A percentile compares a stretch with the other conserved stretches of the same genome.
Conservation (phyloP, 2,797 vertebrate genomes). For the Pangasius sanitwongsei region DNA sequence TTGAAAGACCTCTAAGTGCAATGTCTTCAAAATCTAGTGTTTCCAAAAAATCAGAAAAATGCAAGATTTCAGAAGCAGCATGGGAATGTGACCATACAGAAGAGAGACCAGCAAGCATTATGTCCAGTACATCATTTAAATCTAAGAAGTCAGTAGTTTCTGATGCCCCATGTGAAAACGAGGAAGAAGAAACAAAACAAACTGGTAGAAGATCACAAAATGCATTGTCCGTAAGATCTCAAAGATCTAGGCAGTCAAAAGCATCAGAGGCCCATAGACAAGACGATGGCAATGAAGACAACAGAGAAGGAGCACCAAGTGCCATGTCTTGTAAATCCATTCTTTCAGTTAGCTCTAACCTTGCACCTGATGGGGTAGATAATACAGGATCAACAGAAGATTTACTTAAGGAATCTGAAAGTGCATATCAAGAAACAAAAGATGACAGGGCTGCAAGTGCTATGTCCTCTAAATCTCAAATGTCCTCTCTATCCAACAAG, state of each 20-base stretch:
- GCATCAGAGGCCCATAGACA: neutral
- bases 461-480: neutral
- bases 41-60: slow-evolving; percentile 54
- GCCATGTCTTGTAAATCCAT: slow-evolving; percentile 36
- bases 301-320: slow-evolving; percentile 36
- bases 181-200: slow-evolving; percentile 48
- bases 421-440: slow-evolving; percentile 15
- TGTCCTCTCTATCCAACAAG: neutral
- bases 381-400: neutral
- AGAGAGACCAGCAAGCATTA: slow-evolving; percentile 48
- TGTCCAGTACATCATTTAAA: slow-evolving; percentile 47
- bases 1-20: slow-evolving; percentile 46
- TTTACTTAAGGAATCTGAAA: neutral
- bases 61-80: slow-evolving; percentile 32
- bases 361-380: neutral
- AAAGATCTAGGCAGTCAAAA: slow-evolving; percentile 35
- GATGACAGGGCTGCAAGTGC: slow-evolving; percentile 12
- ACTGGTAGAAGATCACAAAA: slow-evolving; percentile 55
- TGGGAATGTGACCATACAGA: slow-evolving; percentile 5
- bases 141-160: slow-evolving; percentile 56
- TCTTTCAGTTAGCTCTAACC: slow-evolving; percentile 34
- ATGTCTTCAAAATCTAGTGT: slow-evolving; percentile 45
- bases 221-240: slow-evolving; percentile 55
- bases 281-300: neutral
- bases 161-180: neutral